These are phyloP conservation scores for Parasteatoda tepidariorum DNA, from an alignment of 1,140 invertebrate species.

Conservation along the genomic window DNA sequence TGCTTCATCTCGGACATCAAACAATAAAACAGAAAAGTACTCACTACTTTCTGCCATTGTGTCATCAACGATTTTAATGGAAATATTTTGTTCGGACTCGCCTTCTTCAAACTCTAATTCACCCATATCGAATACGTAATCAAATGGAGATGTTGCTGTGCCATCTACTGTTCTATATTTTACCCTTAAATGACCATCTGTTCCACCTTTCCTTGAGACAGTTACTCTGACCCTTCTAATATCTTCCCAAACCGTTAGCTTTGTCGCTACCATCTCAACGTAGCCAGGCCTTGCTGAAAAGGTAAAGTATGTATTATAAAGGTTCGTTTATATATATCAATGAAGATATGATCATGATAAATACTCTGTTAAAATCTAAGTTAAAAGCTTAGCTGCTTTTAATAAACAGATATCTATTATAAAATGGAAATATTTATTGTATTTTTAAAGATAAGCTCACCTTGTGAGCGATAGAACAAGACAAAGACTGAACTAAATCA, in stretches of 20 bases:
- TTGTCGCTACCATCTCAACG: neutral
- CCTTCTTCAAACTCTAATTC: constrained; percentile 73
- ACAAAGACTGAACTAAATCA: too few species aligned
- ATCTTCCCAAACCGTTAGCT: neutral
- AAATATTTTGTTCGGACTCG: constrained; percentile 71
- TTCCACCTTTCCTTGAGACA: neutral
- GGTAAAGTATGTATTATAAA: neutral
- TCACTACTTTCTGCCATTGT: neutral
- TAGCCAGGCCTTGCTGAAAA: neutral
- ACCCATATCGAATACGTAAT: constrained; percentile 65
- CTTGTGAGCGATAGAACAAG: too few species aligned
- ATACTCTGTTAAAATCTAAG: too few species aligned
- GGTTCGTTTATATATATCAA: too few species aligned
- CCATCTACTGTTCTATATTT: neutral
- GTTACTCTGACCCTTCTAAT: neutral
- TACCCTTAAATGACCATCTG: neutral
- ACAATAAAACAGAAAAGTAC: neutral
- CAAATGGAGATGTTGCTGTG: neutral
- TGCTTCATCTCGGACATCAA: neutral
- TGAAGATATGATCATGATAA: too few species aligned
- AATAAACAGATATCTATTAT: too few species aligned
- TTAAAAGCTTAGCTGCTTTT: too few species aligned
- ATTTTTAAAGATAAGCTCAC: too few species aligned
- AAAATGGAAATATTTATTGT: too few species aligned
- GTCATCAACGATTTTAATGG: constrained; percentile 75